Evolutionary conservation across 64 coral and sea anemone genomes (phyloP).

Genomic region (Pocillopora damicornis): DNA sequence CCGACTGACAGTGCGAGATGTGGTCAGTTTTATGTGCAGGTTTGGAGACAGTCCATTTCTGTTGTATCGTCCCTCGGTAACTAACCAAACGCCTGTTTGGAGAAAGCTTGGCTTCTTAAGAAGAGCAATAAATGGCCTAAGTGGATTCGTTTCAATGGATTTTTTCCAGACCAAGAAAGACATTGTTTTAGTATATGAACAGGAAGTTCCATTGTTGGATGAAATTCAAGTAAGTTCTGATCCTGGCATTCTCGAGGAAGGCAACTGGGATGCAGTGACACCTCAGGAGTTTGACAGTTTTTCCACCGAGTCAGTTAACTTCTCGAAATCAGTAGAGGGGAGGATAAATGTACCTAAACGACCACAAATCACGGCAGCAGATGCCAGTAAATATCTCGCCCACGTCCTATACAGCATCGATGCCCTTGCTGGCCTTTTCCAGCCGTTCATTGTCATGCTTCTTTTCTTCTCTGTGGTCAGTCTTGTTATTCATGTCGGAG

Average conservation of each 20-base stretch:
- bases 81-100: neutral
- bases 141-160: conserved; percentile 79
- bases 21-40: conserved; percentile 81
- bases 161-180: conserved; percentile 65
- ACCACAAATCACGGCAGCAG: conserved; percentile 54
- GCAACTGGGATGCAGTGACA: neutral
- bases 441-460: conserved; percentile 75
- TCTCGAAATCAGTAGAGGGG: conserved; percentile 9
- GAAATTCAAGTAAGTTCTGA: neutral
- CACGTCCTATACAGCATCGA: conserved; percentile 73
- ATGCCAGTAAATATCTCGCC: conserved; percentile 69
- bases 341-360: conserved; percentile 41
- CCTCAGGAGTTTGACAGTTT: neutral
- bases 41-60: conserved; percentile 89
- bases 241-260: conserved; percentile 20
- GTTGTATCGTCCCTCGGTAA: conserved; percentile 23
- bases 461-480: conserved; percentile 85
- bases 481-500: conserved; percentile 81
- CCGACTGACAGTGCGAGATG: conserved; percentile 75
- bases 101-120: conserved; percentile 33
- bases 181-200: conserved; percentile 77
- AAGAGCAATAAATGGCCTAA: conserved; percentile 28
- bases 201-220: neutral
- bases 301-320: neutral
- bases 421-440: conserved; percentile 57